Conservation (phyloP, 1,140 invertebrate genomes). For the Charaxes varanes region DNA sequence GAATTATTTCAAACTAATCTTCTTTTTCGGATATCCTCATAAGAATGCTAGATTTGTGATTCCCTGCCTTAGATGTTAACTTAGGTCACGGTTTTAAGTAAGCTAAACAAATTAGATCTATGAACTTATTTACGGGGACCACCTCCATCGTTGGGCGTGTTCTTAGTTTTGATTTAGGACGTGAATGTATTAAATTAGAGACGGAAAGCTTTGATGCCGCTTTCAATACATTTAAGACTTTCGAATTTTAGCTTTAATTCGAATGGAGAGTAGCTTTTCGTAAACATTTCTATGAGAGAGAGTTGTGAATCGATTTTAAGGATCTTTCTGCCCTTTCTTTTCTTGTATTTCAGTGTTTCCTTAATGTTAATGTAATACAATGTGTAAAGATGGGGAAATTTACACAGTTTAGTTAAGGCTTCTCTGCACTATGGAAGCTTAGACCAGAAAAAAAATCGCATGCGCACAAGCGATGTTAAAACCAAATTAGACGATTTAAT, state of each 20-base stretch:
- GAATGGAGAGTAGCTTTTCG: conserved; percentile 33
- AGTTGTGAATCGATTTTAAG: conserved; percentile 57
- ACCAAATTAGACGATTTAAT: conserved; percentile 24
- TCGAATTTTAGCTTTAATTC: conserved; percentile 47
- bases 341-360: conserved; percentile 34
- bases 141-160: conserved; percentile 54
- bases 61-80: conserved; percentile 53
- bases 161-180: conserved; percentile 48
- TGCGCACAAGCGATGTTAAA: conserved; percentile 43
- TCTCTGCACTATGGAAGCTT: conserved; percentile 57
- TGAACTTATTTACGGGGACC: conserved; percentile 52
- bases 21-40: conserved; percentile 41
- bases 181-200: conserved; percentile 31
- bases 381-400: conserved; percentile 70
- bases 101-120: conserved; percentile 45
- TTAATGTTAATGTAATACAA: conserved; percentile 27
- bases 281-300: conserved; percentile 49
- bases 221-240: conserved; percentile 53
- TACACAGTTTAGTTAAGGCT: conserved; percentile 58
- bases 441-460: conserved; percentile 46
- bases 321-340: conserved; percentile 26
- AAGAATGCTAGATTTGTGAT: conserved; percentile 62
- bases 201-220: conserved; percentile 43
- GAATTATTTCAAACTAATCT: conserved; percentile 28
- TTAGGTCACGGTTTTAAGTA: conserved; percentile 41